phyloP scores from a whole-genome alignment of 2,113 vertebrate genomes.

The Pachyramphus minor region DNA sequence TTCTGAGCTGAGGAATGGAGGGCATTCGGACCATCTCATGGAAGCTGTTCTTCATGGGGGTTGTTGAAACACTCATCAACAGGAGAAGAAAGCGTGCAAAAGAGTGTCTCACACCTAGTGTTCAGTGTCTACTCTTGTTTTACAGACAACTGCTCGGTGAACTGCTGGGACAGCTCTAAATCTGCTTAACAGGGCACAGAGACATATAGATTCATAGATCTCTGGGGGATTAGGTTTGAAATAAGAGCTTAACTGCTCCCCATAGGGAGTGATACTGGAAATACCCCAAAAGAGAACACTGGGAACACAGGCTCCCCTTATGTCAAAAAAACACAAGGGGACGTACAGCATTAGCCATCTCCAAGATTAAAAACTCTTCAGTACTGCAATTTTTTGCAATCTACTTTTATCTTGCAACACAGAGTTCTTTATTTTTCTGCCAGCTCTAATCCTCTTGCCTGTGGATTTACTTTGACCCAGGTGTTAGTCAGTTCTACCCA shows the following conservation, averaged over 20 bases:
- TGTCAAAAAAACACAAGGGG: neutral
- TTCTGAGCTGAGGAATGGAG: constrained; percentile 51
- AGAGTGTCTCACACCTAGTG: neutral
- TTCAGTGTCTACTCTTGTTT: neutral
- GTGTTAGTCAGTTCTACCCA: neutral
- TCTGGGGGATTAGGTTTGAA: constrained; percentile 1
- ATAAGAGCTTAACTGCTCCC: neutral
- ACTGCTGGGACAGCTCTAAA: neutral
- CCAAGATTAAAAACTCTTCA: neutral
- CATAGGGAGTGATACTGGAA: neutral
- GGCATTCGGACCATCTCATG: neutral
- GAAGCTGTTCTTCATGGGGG: neutral
- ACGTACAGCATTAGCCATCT: neutral
- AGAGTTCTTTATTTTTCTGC: neutral
- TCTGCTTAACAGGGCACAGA: neutral
- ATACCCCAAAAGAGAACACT: neutral
- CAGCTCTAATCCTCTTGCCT: constrained; percentile 18
- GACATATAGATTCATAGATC: neutral
- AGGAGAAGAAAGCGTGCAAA: neutral
- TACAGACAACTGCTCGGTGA: neutral
- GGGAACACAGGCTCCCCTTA: neutral
- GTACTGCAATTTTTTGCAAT: neutral
- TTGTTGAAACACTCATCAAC: neutral
- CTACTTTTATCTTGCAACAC: neutral
- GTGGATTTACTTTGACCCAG: neutral